Conservation (phyloP, 2,113 vertebrate species). For the Oreochromis tanganicae region DNA sequence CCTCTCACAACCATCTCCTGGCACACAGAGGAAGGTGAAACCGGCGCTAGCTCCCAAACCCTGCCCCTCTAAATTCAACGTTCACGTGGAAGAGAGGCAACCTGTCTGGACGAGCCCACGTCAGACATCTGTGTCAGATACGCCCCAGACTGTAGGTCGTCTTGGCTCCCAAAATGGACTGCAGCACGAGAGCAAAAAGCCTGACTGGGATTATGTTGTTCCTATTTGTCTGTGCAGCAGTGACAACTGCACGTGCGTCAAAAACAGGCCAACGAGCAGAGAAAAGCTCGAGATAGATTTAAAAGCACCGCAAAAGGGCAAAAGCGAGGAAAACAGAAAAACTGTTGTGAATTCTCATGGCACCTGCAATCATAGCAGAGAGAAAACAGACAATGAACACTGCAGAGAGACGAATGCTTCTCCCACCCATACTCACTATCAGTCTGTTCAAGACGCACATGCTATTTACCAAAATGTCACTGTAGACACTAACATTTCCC, state of each 20-base stretch:
- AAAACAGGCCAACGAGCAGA: conserved; percentile 15
- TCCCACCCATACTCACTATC: neutral
- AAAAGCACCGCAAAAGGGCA: neutral
- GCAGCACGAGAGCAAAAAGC: conserved; percentile 53
- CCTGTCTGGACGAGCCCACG: conserved; percentile 37
- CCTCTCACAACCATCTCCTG: conserved; percentile 59
- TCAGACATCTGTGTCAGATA: conserved; percentile 53
- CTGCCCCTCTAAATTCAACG: conserved; percentile 66
- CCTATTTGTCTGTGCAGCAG: conserved; percentile 77
- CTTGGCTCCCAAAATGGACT: conserved; percentile 75
- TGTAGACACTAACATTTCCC: neutral
- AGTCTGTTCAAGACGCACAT: neutral
- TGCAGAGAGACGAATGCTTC: neutral
- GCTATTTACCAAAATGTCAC: neutral
- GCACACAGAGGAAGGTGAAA: conserved; percentile 72
- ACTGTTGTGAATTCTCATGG: neutral
- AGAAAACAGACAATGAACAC: neutral
- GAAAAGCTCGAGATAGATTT: conserved; percentile 45
- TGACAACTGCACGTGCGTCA: conserved; percentile 68
- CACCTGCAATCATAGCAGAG: neutral
- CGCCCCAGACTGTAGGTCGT: conserved; percentile 38
- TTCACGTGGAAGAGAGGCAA: conserved; percentile 55
- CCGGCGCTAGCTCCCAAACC: conserved; percentile 87
- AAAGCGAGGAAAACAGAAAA: neutral
- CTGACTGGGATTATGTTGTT: conserved; percentile 74